Evolutionary conservation across 2,797 vertebrate species (phyloP).

Genomic region (Propithecus deckenii): DNA sequence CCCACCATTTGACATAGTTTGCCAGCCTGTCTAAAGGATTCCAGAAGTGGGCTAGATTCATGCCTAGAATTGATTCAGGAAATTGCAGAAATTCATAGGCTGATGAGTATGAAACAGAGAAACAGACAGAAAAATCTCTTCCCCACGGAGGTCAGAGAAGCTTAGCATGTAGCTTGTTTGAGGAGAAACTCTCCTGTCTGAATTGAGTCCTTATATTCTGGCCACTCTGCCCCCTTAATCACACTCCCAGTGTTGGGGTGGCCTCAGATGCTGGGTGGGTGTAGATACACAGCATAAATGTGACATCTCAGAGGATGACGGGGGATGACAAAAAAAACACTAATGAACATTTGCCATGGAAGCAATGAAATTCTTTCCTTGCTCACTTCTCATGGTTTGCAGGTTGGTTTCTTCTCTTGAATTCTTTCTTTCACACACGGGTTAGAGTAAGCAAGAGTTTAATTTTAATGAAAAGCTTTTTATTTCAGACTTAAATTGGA

Average conservation of each 20-base stretch:
- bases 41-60: conserved; percentile 32
- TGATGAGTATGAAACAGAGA: background rate
- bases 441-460: background rate
- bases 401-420: background rate
- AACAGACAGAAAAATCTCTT: background rate
- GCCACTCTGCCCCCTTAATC: background rate
- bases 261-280: background rate
- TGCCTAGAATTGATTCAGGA: conserved; percentile 48
- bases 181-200: background rate
- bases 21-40: conserved; percentile 10
- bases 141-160: background rate
- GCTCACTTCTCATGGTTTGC: background rate
- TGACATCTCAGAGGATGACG: background rate
- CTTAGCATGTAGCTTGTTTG: background rate
- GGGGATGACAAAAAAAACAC: background rate
- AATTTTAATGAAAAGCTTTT: background rate
- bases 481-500: conserved; percentile 1
- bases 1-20: background rate
- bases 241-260: background rate
- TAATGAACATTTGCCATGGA: background rate
- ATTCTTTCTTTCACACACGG: background rate
- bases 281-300: background rate
- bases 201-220: background rate
- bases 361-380: background rate
- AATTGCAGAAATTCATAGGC: conserved; percentile 48